Conservation (phyloP, 2,113 vertebrate species). For the Lophotis ruficrista region DNA sequence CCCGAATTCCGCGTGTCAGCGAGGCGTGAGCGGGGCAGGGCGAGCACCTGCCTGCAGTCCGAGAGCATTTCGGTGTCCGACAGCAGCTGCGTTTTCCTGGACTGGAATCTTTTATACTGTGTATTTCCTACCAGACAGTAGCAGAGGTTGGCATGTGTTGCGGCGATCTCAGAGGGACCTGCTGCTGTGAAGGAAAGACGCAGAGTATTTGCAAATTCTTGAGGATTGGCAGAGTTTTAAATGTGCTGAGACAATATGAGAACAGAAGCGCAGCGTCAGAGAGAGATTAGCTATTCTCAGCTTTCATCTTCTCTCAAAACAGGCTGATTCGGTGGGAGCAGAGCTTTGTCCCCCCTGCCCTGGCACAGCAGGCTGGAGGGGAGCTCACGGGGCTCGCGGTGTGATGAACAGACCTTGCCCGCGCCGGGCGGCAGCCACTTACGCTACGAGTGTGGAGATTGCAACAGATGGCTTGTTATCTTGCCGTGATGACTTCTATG, state of each 20-base stretch:
- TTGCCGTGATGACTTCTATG: background rate
- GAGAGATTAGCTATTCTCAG: background rate
- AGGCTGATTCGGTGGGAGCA: too few relatives aligned
- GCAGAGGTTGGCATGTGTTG: background rate
- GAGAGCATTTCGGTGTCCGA: background rate
- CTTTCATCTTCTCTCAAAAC: background rate
- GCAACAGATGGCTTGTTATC: background rate
- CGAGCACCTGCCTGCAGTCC: background rate
- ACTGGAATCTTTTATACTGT: background rate
- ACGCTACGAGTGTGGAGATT: rapidly evolving
- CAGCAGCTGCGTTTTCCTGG: background rate
- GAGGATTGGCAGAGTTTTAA: background rate
- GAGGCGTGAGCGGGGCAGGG: background rate
- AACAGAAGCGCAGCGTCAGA: background rate
- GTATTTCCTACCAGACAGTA: background rate
- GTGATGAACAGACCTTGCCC: background rate
- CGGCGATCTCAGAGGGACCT: background rate
- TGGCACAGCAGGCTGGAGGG: background rate
- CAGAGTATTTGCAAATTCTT: background rate
- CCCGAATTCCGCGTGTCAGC: background rate
- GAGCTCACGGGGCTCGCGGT: rapidly evolving
- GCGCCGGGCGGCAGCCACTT: background rate
- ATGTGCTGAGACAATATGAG: background rate
- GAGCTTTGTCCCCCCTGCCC: background rate
- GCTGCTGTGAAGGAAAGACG: background rate